Percentiles rank a stretch among this genome's conserved stretches.
Evolutionary conservation across 2,113 vertebrate species (phyloP).

Genomic region (Acanthochromis polyacanthus): DNA sequence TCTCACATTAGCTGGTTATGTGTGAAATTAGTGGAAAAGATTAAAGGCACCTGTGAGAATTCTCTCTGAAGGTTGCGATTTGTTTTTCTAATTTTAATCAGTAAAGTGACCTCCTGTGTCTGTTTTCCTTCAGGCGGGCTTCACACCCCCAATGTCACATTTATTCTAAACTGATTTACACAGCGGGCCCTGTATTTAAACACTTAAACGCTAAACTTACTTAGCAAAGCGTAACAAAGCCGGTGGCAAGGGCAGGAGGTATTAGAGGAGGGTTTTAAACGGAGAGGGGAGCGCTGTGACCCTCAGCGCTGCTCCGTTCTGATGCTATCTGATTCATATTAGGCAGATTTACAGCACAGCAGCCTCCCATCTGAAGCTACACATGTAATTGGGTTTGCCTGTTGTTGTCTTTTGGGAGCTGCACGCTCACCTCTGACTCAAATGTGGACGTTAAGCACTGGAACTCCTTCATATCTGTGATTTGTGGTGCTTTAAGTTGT

Average conservation of each 20-base stretch:
- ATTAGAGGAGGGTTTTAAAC: conserved; percentile 33
- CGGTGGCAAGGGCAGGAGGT: conserved; percentile 25
- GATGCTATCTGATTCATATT: conserved; percentile 52
- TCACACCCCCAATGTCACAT: neutral
- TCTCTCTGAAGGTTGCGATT: neutral
- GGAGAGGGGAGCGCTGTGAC: conserved; percentile 74
- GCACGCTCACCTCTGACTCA: conserved; percentile 19
- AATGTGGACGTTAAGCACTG: neutral
- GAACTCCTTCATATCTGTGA: too few species aligned
- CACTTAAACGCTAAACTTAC: neutral
- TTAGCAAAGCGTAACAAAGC: conserved; percentile 34
- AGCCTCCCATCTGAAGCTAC: conserved; percentile 27
- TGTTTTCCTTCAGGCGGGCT: neutral
- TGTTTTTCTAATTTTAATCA: neutral
- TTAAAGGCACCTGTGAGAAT: neutral
- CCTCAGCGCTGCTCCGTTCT: conserved; percentile 20
- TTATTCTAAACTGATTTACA: neutral
- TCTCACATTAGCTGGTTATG: too few species aligned
- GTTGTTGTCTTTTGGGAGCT: conserved; percentile 27
- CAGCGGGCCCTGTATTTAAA: neutral
- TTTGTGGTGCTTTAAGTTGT: too few species aligned
- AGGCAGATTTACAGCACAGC: conserved; percentile 37
- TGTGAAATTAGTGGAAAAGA: too few species aligned
- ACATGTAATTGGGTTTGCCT: conserved; percentile 39
- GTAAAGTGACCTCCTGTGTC: neutral